Percentiles rank a stretch among this genome's conserved stretches.
These are phyloP conservation scores for Gobius niger DNA, from an alignment of 2,113 vertebrate species.

Conservation along the genomic window DNA sequence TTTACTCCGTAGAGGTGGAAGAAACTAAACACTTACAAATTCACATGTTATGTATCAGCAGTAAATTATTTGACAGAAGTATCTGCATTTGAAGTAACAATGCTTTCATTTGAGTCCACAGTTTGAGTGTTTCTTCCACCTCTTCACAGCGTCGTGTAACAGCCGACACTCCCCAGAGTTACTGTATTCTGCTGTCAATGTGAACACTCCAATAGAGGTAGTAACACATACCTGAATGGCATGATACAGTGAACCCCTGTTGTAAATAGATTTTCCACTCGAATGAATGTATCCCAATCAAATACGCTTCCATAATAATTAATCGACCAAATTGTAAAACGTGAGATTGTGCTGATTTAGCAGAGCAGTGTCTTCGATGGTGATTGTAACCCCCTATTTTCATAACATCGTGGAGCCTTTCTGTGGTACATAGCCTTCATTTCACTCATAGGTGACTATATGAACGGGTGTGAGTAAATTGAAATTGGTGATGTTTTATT, in stretches of 20 bases:
- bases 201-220: slow-evolving; percentile 28
- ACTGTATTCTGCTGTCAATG: slow-evolving; percentile 34
- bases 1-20: too few species aligned
- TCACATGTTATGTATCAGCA: too few species aligned
- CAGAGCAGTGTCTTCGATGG: slow-evolving; percentile 2
- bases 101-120: too few species aligned
- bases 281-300: slow-evolving; percentile 10
- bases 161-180: too few species aligned
- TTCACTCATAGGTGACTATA: background rate
- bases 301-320: slow-evolving; percentile 9
- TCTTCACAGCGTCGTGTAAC: too few species aligned
- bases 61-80: too few species aligned
- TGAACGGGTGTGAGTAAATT: slow-evolving; percentile 1
- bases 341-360: slow-evolving; percentile 28
- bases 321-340: slow-evolving; percentile 26
- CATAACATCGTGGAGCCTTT: slow-evolving; percentile 27
- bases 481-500: slow-evolving; percentile 37
- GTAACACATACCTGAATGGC: slow-evolving; percentile 25
- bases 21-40: too few species aligned
- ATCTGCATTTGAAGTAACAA: too few species aligned
- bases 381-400: slow-evolving; percentile 42
- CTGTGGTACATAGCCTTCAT: slow-evolving; percentile 27
- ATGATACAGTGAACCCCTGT: slow-evolving; percentile 15
- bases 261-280: slow-evolving; percentile 45
- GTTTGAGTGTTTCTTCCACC: too few species aligned